Evolutionary conservation across 1,140 invertebrate genomes (phyloP), one percentile per base, ranked within the genome.

Genomic region (Pogonognathellus flavescens): DNA sequence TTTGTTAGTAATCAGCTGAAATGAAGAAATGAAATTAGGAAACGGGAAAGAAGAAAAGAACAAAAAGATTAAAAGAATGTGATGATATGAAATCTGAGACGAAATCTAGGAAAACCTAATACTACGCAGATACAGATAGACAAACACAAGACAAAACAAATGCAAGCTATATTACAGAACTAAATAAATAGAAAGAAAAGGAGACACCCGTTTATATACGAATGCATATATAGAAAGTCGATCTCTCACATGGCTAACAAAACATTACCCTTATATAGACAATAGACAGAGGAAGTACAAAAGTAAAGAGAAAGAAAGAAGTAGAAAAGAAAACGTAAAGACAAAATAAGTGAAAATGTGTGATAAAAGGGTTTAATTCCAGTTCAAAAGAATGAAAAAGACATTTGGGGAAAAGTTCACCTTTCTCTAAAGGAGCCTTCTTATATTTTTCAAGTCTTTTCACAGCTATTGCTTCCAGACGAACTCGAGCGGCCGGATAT

Each of bases 361-460:
- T 76, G 70, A 76, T 76, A 76, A 76, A 76, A 50, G n/a, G 70
- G 70, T 76, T 76, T 76, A 76, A 76, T 76, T 76, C n/a, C 41
- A 76, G 70, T 76, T n/a, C 41, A 76, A 85, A 18, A 84, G 18
- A 62, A 55, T 49, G 52, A 84, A 49, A 85, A 83, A 82, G 80
- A 85, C 20, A 52, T 31, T 72, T 57, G 76, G 16, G n/a, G 31
- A 18, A n/a, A 41, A 83, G 50, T 83, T 62, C 92, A 97, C 96
- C 95, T 94, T 97, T 97, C 91, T 96, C 95, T 59, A 96, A 92
- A 5, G 96, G 96, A 83, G 96, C 96, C 91, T 95, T 95, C 91
- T 97, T 97, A 92, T 98, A 98, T 91, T 98, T 98, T 92, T 98
- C 96, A 88, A 99, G 93, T 90, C 97, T 94, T 92, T 98, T 99